Evolutionary conservation across 2,888 invertebrate genomes (phyloP), one percentile per base, ranked within the genome.

Genomic region (Lithophane leautieri): DNA sequence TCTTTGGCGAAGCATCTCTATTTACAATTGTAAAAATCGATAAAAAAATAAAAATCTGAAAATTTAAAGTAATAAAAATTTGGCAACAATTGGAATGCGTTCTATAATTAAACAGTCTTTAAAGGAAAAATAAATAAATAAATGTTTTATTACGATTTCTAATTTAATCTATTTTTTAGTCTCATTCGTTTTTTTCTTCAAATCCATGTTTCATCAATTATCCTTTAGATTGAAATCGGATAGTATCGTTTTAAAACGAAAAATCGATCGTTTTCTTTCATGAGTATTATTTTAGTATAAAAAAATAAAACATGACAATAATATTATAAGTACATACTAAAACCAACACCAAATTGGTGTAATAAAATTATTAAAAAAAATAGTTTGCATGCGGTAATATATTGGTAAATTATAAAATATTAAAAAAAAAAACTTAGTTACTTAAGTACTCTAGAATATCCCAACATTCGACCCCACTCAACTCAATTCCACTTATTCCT

Each of bases 1-100:
- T 93, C 94, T 95, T 95, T 95, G 95, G 95, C 94, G 91, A 94
- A 94, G 92, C 91, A 86, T 86, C 79, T 83, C 83, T 95, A 94
- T 94, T 92, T 95, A 95, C 95, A 94, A 83, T 82, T 75, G 78
- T 88, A 82, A 86, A 82, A 84, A 74, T 66, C 16, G 75, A 76
- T 85, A 80, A 80, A 84, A 81, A 81, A 83, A 85, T 81, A 86
- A 86, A 85, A 84, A 80, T 84, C 83, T 86, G 83, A 74, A 82
- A 84, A 85, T 75, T 14, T 6, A 78, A 80, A 76, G 52, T 62
- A 77, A 52, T 67, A 62, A 79, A 73, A 85, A 78, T 85, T 83
- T 86, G 84, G 84, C 84, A 85, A 82, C 81, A 73, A 74, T 83
- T 81, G 72, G 69, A 87, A 86, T 77, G 75, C 77, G 19, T 81